A percentile compares a stretch with the other conserved stretches of the same genome.
Evolutionary conservation across 2,113 vertebrate genomes (phyloP).

Genomic region (Himantopus leucocephalus): DNA sequence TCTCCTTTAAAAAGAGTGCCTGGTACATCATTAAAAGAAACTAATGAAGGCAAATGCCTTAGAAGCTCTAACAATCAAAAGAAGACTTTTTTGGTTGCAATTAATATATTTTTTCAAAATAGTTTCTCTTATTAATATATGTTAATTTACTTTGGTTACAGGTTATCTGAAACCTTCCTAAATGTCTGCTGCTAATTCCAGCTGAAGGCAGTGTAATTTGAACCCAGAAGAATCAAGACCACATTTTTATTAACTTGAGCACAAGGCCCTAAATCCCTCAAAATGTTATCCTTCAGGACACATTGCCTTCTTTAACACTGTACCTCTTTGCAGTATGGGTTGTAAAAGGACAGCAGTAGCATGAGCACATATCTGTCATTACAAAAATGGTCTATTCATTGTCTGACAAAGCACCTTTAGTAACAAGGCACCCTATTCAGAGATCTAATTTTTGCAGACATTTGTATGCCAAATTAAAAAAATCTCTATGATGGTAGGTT

Average conservation of each 20-base stretch:
- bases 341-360: neutral
- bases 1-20: neutral
- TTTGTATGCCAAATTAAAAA: constrained; percentile 35
- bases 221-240: constrained; percentile 27
- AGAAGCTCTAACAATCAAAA: constrained; percentile 54
- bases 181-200: constrained; percentile 34
- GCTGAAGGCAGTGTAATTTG: constrained; percentile 13
- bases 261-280: constrained; percentile 4
- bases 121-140: constrained; percentile 62
- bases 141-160: constrained; percentile 52
- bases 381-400: neutral
- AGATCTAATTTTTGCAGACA: constrained; percentile 40
- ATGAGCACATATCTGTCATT: neutral
- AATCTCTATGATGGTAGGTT: constrained; percentile 28
- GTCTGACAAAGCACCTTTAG: constrained; percentile 18
- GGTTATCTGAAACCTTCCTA: constrained; percentile 52
- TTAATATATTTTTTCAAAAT: constrained; percentile 41
- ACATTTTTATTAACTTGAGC: constrained; percentile 19
- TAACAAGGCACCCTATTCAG: constrained; percentile 18
- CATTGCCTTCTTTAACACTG: neutral
- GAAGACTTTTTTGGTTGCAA: constrained; percentile 39
- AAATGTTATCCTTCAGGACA: constrained; percentile 17
- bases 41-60: constrained; percentile 42
- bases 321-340: neutral
- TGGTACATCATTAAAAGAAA: constrained; percentile 1